Percentiles rank a stretch among this genome's conserved stretches.
phyloP scores from a whole-genome alignment of 1,140 invertebrate genomes.

The Sarcophaga peregrina region DNA sequence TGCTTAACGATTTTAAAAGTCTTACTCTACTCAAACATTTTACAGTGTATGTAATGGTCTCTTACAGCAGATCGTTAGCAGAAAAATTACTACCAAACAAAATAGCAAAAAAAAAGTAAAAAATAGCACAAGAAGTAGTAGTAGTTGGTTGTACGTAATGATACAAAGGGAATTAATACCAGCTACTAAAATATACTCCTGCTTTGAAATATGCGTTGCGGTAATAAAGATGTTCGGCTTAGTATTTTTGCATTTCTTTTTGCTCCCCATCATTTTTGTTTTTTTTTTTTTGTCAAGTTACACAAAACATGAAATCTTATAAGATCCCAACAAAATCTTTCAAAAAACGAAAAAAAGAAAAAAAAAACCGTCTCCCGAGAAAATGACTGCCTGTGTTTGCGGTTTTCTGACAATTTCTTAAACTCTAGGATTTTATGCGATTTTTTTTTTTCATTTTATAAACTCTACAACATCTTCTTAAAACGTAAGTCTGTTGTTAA shows the following conservation, averaged over 20 bases:
- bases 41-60: background rate
- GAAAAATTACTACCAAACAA: background rate
- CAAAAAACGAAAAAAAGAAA: background rate
- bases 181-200: background rate
- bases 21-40: background rate
- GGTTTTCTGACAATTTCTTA: background rate
- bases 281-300: background rate
- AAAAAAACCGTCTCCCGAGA: background rate
- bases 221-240: conserved; percentile 4
- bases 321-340: background rate
- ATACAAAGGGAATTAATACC: conserved; percentile 2
- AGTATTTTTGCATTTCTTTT: background rate
- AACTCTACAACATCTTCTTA: background rate
- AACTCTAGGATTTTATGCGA: background rate
- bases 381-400: background rate
- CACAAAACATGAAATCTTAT: background rate
- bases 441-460: background rate
- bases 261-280: background rate
- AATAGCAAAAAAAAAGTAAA: background rate
- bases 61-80: background rate
- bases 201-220: background rate
- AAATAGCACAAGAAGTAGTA: no score
- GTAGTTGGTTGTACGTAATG: no score
- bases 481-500: background rate
- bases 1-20: background rate